A percentile compares a stretch with the other conserved stretches of the same genome.
Evolutionary conservation across 2,797 vertebrate genomes (phyloP).

Genomic region (Gymnodraco acuticeps): DNA sequence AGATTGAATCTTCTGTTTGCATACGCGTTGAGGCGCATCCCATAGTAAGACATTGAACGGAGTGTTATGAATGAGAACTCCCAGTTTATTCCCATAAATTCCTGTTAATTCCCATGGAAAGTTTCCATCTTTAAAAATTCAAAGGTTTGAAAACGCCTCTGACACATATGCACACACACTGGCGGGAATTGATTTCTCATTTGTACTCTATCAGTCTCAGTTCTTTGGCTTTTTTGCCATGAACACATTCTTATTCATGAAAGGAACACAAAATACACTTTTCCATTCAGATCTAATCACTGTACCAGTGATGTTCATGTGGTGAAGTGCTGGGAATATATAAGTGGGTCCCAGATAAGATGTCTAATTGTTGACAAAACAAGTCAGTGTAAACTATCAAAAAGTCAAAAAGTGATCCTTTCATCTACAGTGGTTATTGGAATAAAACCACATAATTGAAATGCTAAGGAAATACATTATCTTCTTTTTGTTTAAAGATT

Average conservation of each 20-base stretch:
- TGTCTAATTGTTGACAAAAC: too few relatives aligned
- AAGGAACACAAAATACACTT: conserved; percentile 35
- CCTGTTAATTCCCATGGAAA: too few relatives aligned
- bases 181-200: conserved; percentile 34
- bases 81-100: too few relatives aligned
- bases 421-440: background rate
- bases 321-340: too few relatives aligned
- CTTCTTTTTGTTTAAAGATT: background rate
- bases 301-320: background rate
- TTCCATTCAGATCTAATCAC: conserved; percentile 12
- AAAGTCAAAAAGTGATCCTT: background rate
- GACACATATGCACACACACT: conserved; percentile 16
- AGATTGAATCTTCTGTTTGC: too few relatives aligned
- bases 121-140: too few relatives aligned
- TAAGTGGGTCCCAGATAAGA: too few relatives aligned
- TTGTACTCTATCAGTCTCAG: conserved; percentile 43
- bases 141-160: conserved; percentile 43
- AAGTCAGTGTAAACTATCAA: background rate
- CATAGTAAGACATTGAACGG: too few relatives aligned
- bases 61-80: too few relatives aligned
- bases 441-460: too few relatives aligned
- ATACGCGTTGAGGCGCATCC: too few relatives aligned
- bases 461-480: too few relatives aligned
- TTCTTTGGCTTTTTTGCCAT: conserved; percentile 41
- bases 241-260: conserved; percentile 44